Conservation (phyloP, 2,888 invertebrate species). For the Hipparchia semele region DNA sequence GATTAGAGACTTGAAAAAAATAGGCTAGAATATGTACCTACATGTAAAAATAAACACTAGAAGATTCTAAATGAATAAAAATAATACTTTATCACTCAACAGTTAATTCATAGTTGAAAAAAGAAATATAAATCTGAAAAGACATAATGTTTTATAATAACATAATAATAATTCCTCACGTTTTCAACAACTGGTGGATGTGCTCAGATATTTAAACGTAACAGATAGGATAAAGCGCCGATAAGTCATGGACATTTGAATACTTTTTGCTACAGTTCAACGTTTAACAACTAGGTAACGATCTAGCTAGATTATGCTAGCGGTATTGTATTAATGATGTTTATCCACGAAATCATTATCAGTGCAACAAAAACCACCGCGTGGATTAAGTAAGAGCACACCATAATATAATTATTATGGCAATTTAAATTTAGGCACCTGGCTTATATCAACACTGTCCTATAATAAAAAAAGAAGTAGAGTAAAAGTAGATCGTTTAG, state of each 20-base stretch:
- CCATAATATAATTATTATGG: no score
- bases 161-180: not conserved
- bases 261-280: not conserved
- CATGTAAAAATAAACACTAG: not conserved
- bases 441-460: no score
- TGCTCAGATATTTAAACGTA: not conserved
- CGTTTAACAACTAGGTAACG: no score
- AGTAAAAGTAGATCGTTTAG: no score
- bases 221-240: not conserved
- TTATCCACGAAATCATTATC: no score
- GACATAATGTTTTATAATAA: not conserved
- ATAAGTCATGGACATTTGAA: not conserved
- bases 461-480: no score
- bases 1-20: not conserved
- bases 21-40: not conserved
- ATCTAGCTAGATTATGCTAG: no score
- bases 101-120: slow-evolving; percentile 10
- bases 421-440: no score
- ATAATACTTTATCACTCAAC: slow-evolving; percentile 9
- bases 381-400: no score
- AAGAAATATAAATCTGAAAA: not conserved
- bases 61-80: not conserved
- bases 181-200: not conserved
- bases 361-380: no score
- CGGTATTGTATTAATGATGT: no score